phyloP scores from a whole-genome alignment of 2,888 invertebrate genomes.

The Oxystoma pomonae region DNA sequence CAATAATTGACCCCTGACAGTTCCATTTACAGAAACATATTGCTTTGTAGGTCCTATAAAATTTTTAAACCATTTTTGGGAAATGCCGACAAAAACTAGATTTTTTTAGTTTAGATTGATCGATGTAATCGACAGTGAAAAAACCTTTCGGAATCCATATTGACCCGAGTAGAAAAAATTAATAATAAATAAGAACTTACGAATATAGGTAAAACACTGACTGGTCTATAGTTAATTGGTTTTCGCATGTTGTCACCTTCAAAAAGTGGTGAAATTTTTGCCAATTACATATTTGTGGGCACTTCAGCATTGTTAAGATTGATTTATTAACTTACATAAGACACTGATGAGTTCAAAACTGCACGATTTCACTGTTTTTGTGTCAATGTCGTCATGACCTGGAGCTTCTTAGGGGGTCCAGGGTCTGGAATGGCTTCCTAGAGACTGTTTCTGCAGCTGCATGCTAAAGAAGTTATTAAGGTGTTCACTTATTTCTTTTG shows the following conservation, averaged over 20 bases:
- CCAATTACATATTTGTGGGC: background rate
- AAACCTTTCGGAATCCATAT: background rate
- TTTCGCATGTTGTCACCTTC: background rate
- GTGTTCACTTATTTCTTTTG: too few relatives aligned
- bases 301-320: too few relatives aligned
- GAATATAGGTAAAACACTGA: background rate
- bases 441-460: too few relatives aligned
- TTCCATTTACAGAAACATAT: background rate
- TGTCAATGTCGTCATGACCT: constrained; percentile 1
- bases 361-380: constrained; percentile 2
- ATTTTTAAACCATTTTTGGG: background rate
- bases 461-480: too few relatives aligned
- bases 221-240: background rate
- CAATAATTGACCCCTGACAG: too few relatives aligned
- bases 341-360: background rate
- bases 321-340: too few relatives aligned
- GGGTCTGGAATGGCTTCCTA: too few relatives aligned
- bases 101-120: background rate
- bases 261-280: background rate
- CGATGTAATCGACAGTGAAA: background rate
- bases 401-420: background rate
- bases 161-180: background rate
- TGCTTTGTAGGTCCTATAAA: background rate
- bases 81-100: background rate
- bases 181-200: too few relatives aligned